These are phyloP conservation scores for Syngnathus rostellatus DNA, from an alignment of 2,797 vertebrate species.

Conservation along the genomic window DNA sequence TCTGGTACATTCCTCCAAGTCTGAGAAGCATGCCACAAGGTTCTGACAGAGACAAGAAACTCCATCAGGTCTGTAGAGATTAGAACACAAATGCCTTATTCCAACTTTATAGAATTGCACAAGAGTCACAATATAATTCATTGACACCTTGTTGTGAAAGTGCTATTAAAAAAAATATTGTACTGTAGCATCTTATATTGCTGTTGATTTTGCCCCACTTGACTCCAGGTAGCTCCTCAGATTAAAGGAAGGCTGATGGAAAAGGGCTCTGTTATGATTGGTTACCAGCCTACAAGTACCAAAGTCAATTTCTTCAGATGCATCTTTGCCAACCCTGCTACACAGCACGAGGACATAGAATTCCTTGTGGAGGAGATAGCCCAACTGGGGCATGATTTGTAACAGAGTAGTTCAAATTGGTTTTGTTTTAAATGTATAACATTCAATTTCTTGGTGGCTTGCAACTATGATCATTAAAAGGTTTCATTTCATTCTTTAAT, in stretches of 20 bases:
- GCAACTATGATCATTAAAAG: no score
- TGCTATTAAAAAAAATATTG: no score
- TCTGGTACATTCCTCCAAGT: conserved; percentile 69
- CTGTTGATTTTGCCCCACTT: not conserved
- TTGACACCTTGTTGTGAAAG: no score
- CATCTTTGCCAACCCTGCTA: conserved; percentile 67
- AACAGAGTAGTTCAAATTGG: not conserved
- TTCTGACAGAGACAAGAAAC: conserved; percentile 45
- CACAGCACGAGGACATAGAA: conserved; percentile 57
- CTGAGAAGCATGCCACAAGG: conserved; percentile 47
- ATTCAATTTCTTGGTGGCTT: no score
- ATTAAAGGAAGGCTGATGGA: conserved; percentile 71
- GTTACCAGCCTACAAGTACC: conserved; percentile 55
- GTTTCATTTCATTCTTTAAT: no score
- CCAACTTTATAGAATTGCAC: no score
- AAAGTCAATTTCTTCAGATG: conserved; percentile 68
- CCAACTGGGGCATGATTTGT: conserved; percentile 55
- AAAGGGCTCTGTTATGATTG: conserved; percentile 55
- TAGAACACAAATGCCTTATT: not conserved
- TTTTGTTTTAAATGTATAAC: no score
- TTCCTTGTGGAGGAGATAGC: conserved; percentile 66
- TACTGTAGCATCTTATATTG: not conserved
- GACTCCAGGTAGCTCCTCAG: conserved; percentile 56
- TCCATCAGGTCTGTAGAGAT: conserved; percentile 55
- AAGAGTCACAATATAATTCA: no score